These are phyloP conservation scores for Lamproptera curius DNA, from an alignment of 2,888 invertebrate species.

Conservation along the genomic window DNA sequence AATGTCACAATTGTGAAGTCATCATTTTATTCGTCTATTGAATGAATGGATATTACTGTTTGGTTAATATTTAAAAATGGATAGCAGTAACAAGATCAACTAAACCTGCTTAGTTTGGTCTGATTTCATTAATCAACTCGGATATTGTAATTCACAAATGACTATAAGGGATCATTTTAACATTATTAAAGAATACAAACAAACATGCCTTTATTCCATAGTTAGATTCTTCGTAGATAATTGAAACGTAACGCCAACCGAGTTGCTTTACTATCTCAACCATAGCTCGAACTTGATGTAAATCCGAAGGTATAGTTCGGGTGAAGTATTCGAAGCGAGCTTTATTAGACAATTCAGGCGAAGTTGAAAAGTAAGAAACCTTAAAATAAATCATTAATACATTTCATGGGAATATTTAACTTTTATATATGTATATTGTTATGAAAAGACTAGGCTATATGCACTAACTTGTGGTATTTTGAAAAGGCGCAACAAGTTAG, in stretches of 20 bases:
- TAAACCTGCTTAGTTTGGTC: no score
- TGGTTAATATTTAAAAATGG: no score
- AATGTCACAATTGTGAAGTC: no score
- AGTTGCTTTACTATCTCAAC: slow-evolving; percentile 92
- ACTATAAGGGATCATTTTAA: not conserved
- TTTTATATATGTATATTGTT: no score
- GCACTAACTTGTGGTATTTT: slow-evolving; percentile 85
- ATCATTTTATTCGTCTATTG: no score
- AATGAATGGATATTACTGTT: no score
- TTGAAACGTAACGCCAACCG: slow-evolving; percentile 96
- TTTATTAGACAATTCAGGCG: slow-evolving; percentile 94
- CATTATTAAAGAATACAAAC: not conserved
- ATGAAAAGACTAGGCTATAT: no score
- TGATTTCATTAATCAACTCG: no score
- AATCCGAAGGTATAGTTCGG: slow-evolving; percentile 95
- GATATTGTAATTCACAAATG: not conserved
- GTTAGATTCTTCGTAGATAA: slow-evolving; percentile 96
- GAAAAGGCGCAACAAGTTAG: slow-evolving; percentile 89
- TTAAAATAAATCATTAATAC: no score
- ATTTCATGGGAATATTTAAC: no score
- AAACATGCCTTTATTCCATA: slow-evolving; percentile 93
- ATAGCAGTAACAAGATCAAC: no score
- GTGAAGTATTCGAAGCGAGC: slow-evolving; percentile 96
- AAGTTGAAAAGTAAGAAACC: slow-evolving; percentile 97
- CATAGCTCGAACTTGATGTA: slow-evolving; percentile 96